Conservation (phyloP, 2,888 invertebrate genomes). For the Peribatodes rhomboidaria region DNA sequence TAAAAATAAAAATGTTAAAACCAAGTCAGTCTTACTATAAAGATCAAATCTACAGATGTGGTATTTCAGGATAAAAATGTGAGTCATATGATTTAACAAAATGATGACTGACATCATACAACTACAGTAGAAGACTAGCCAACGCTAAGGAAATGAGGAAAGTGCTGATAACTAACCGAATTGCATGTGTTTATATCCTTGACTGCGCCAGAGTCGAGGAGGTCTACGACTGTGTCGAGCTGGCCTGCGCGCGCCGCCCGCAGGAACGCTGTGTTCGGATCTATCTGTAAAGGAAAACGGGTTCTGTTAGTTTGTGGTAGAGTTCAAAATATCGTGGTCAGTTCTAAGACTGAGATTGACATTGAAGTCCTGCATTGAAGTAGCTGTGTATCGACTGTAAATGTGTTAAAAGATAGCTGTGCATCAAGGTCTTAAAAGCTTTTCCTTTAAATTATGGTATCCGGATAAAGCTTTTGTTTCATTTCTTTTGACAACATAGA, state of each 20-base stretch:
- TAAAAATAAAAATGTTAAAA: too few species aligned
- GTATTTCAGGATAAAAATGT: too few species aligned
- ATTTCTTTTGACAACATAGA: too few species aligned
- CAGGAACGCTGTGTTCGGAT: slow-evolving; percentile 98
- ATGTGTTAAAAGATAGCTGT: too few species aligned
- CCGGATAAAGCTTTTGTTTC: too few species aligned
- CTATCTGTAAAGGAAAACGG: slow-evolving; percentile 88
- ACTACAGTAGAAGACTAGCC: not conserved
- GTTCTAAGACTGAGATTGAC: not conserved
- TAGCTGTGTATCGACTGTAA: too few species aligned
- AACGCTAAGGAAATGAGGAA: not conserved
- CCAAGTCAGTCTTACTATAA: too few species aligned
- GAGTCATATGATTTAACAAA: too few species aligned
- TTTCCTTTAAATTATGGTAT: too few species aligned
- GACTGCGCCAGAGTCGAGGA: slow-evolving; percentile 93
- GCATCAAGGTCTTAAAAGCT: too few species aligned
- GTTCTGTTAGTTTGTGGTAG: not conserved
- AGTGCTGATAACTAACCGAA: slow-evolving; percentile 89
- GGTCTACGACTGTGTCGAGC: slow-evolving; percentile 97
- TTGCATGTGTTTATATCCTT: slow-evolving; percentile 99
- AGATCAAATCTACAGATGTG: too few species aligned
- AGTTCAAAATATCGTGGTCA: not conserved
- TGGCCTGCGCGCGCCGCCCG: slow-evolving; percentile 99
- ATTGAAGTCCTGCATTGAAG: too few species aligned
- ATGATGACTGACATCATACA: not conserved